These are phyloP conservation scores for Pocillopora grandis DNA, from an alignment of 92 coral and sea anemone species.

Conservation along the genomic window DNA sequence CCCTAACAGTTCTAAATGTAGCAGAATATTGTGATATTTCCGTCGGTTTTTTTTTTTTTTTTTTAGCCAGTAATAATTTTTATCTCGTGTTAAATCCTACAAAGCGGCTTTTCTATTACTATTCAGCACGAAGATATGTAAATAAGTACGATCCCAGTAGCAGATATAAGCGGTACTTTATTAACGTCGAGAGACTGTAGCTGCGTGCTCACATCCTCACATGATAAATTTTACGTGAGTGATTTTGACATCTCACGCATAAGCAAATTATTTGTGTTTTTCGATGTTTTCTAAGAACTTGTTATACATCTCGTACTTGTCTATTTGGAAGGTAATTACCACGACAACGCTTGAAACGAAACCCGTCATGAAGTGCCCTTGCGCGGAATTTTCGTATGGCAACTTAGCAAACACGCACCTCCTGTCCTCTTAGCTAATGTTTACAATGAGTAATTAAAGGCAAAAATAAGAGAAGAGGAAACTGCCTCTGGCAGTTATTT, in stretches of 20 bases:
- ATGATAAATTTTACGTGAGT: conserved; percentile 7
- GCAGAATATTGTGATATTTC: too few species aligned
- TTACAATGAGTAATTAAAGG: neutral
- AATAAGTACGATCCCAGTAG: neutral
- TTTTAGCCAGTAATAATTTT: too few species aligned
- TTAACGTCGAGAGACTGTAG: neutral
- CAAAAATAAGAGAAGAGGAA: neutral
- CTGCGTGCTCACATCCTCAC: neutral
- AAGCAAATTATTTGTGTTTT: neutral
- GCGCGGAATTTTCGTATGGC: neutral
- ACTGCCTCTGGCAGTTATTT: neutral
- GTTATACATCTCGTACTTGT: neutral
- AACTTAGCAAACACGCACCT: neutral
- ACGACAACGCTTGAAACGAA: neutral
- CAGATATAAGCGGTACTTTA: neutral
- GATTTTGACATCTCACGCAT: conserved; percentile 4
- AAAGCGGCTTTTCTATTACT: neutral
- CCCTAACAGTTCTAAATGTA: too few species aligned
- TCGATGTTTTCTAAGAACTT: neutral
- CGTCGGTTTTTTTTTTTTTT: too few species aligned
- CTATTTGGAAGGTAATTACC: neutral
- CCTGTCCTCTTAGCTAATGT: neutral
- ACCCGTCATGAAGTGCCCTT: neutral
- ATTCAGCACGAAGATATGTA: conserved; percentile 13
- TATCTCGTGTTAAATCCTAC: too few species aligned